Base-by-base conservation (phyloP, 2,113 vertebrate species). In the Alaudala cheleensis region DNA sequence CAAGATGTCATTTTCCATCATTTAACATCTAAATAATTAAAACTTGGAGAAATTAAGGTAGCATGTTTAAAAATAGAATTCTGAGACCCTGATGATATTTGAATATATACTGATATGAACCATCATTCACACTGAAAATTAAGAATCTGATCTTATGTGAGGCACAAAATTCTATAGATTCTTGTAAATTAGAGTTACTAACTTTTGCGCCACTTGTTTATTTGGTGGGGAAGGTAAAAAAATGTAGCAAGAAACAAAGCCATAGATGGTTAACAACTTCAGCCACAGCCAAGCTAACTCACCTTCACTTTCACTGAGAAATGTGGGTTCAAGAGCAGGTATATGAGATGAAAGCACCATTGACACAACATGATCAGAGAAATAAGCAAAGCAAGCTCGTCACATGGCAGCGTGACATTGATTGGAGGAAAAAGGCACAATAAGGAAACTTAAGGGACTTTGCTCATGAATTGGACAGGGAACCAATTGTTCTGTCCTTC, bases 11-110 rank as follows among this genome's bases (percentile, higher is more conserved):
- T 67, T 94, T 85, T 71, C 24, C 50, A 79, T 47, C 67, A 93
- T 50, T 93, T 90, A 90, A 51, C 24, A 69, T 47, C 25, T 73
- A 73, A 81, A 79, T 67, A 45, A 92, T 45, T 29, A 71, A 71
- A 93, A 85, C 16, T 56, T 14, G 6, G 51, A 81, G 16, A 93
- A 90, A 31, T n/a, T n/a, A n/a, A n/a, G n/a, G n/a, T 13, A 56
- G 33, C 8, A 6, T 49, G 15, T 44, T 45, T 86, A 56, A 65
- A 40, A 88, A 74, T 0, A 76, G 31, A 73, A 37, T 37, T 40
- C 1, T 2, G 22, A 80, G 56, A 93, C 14, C 10, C 26, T 47
- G 37, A 31, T 22, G 26, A 53, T 66, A 62, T 28, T 70, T 65
- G 14, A 78, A 50, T 15, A 79, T 15, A 44, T 14, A 60, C 6